phyloP scores from a whole-genome alignment of 2,888 invertebrate genomes.

The Adela reaumurella region DNA sequence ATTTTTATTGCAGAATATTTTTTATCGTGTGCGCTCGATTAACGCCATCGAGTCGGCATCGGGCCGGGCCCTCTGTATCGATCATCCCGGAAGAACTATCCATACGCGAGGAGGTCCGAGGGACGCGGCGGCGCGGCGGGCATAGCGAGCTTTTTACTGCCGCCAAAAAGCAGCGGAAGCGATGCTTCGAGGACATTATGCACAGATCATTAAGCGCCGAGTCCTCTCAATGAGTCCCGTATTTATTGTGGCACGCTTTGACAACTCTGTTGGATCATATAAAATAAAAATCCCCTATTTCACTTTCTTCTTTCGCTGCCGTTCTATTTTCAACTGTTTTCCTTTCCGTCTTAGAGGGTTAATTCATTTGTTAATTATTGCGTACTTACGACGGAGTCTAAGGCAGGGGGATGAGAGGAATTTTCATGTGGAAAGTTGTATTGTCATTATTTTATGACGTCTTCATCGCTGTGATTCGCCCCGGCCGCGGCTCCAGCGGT shows the following conservation, averaged over 20 bases:
- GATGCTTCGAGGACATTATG: constrained; percentile 38
- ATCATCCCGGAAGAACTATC: background rate
- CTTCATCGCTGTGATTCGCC: constrained; percentile 30
- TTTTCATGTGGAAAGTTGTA: constrained; percentile 28
- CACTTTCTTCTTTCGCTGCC: too few species aligned
- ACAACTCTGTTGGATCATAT: constrained; percentile 23
- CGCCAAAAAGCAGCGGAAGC: constrained; percentile 45
- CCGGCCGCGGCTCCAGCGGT: constrained; percentile 19
- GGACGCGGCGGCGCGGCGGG: too few species aligned
- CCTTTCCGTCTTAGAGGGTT: background rate
- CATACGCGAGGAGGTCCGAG: background rate
- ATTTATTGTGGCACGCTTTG: constrained; percentile 44
- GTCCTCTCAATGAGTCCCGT: constrained; percentile 33
- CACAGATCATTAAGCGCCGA: constrained; percentile 46
- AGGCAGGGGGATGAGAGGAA: constrained; percentile 14
- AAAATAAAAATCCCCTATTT: background rate
- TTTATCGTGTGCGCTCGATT: too few species aligned
- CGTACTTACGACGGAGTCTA: too few species aligned
- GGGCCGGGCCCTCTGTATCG: background rate
- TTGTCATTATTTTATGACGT: constrained; percentile 48
- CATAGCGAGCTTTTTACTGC: constrained; percentile 33
- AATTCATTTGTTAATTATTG: background rate
- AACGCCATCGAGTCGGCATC: background rate
- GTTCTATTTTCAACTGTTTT: too few species aligned
- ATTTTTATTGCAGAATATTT: too few species aligned